These are phyloP conservation scores for Chelonoidis abingdonii DNA, from an alignment of 2,113 vertebrate species.

Conservation along the genomic window DNA sequence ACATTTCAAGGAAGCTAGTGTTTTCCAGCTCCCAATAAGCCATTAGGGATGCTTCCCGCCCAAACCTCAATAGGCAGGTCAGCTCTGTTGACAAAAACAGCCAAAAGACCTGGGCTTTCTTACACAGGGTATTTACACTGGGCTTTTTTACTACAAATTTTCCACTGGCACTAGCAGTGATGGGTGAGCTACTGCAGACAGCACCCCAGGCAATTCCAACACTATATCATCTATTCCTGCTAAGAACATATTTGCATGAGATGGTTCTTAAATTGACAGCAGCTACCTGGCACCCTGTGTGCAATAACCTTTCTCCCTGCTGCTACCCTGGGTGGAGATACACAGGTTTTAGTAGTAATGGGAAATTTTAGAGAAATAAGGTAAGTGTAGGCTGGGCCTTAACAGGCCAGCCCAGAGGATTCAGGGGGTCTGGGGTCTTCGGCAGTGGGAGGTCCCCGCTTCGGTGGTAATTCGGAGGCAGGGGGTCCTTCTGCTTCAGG, in stretches of 20 bases:
- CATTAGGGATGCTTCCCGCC: slow-evolving; percentile 45
- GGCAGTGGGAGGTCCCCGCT: too few species aligned
- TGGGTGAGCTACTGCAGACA: neutral
- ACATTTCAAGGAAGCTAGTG: slow-evolving; percentile 38
- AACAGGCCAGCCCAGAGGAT: too few species aligned
- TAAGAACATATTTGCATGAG: neutral
- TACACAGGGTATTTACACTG: slow-evolving; percentile 27
- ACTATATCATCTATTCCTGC: neutral
- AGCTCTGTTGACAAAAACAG: slow-evolving; percentile 24
- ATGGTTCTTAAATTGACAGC: fast-evolving
- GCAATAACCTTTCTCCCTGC: neutral
- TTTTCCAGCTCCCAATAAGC: slow-evolving; percentile 35
- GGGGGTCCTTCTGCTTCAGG: too few species aligned
- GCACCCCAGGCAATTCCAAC: neutral
- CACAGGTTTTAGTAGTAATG: neutral
- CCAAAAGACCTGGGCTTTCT: slow-evolving; percentile 32
- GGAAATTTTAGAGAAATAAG: neutral
- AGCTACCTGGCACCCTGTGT: neutral
- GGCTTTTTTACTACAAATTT: slow-evolving; percentile 17
- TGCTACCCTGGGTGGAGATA: fast-evolving
- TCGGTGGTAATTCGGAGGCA: too few species aligned
- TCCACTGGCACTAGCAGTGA: neutral
- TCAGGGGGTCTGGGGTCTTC: too few species aligned
- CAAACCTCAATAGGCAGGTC: slow-evolving; percentile 30
- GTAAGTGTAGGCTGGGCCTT: fast-evolving